Percentiles rank a stretch among this genome's conserved stretches.
phyloP scores from a whole-genome alignment of 1,140 invertebrate genomes.

The Zaprionus vittiger region DNA sequence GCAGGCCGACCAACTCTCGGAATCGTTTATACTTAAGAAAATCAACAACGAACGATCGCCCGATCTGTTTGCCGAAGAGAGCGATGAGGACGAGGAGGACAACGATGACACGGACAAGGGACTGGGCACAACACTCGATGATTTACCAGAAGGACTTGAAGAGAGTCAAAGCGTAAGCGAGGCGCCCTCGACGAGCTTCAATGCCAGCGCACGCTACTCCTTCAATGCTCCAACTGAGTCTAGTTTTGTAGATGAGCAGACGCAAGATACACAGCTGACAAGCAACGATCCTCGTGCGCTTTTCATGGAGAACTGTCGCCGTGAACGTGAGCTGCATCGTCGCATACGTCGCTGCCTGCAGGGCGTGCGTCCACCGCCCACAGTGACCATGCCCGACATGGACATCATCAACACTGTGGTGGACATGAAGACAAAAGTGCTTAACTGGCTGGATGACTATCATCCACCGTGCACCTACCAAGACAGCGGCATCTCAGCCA shows the following conservation, averaged over 20 bases:
- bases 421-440: constrained; percentile 85
- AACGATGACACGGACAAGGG: constrained; percentile 49
- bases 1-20: constrained; percentile 35
- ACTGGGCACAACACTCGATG: constrained; percentile 35
- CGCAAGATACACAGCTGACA: constrained; percentile 54
- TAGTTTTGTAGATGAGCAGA: constrained; percentile 78
- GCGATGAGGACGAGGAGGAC: constrained; percentile 66
- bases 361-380: constrained; percentile 88
- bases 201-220: constrained; percentile 49
- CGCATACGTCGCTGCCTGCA: constrained; percentile 82
- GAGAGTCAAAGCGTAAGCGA: constrained; percentile 59
- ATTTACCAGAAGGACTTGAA: constrained; percentile 55
- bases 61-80: constrained; percentile 74
- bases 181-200: constrained; percentile 22
- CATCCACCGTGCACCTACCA: constrained; percentile 14
- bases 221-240: constrained; percentile 62
- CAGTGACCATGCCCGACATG: constrained; percentile 86
- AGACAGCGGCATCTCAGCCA: constrained; percentile 51
- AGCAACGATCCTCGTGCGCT: constrained; percentile 53
- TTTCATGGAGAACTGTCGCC: constrained; percentile 73
- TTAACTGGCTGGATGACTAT: constrained; percentile 54
- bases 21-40: constrained; percentile 60
- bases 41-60: constrained; percentile 77
- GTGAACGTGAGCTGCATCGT: constrained; percentile 68
- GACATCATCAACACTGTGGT: constrained; percentile 83